Percentiles rank a stretch among this genome's conserved stretches.
Conservation (phyloP, 2,113 vertebrate genomes). For the Alosa alosa region DNA sequence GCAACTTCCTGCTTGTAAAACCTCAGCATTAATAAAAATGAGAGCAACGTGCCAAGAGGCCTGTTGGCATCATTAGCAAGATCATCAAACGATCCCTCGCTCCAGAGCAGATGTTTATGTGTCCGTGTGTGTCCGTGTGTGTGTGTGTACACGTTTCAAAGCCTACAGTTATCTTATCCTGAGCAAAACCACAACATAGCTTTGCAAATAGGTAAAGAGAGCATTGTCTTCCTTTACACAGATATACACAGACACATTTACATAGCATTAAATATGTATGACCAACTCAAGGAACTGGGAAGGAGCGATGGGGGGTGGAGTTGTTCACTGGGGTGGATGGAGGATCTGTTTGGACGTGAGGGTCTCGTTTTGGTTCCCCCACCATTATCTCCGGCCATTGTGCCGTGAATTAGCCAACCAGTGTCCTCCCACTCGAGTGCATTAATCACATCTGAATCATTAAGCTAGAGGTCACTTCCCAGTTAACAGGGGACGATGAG, state of each 20-base stretch:
- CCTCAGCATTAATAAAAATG: neutral
- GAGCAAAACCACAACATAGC: neutral
- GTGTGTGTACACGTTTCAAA: neutral
- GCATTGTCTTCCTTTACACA: conserved; percentile 26
- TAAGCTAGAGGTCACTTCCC: conserved; percentile 65
- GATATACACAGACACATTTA: conserved; percentile 41
- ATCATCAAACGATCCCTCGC: neutral
- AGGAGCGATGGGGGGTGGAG: neutral
- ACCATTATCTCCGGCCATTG: conserved; percentile 43
- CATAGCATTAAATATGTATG: conserved; percentile 15
- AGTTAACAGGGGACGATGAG: conserved; percentile 38
- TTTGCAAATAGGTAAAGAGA: neutral
- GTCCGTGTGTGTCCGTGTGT: neutral
- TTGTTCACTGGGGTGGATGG: neutral
- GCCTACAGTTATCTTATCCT: neutral
- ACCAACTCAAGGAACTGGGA: conserved; percentile 1
- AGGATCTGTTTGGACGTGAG: conserved; percentile 12
- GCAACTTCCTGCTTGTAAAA: conserved; percentile 18
- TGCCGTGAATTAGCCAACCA: conserved; percentile 43
- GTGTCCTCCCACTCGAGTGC: conserved; percentile 53
- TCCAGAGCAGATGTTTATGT: conserved; percentile 22
- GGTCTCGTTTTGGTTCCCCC: conserved; percentile 39
- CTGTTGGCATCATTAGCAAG: conserved; percentile 11
- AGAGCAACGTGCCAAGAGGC: neutral
- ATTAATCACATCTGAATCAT: conserved; percentile 71